Evolutionary conservation across 2,888 invertebrate species (phyloP).

Genomic region (Machimus atricapillus): DNA sequence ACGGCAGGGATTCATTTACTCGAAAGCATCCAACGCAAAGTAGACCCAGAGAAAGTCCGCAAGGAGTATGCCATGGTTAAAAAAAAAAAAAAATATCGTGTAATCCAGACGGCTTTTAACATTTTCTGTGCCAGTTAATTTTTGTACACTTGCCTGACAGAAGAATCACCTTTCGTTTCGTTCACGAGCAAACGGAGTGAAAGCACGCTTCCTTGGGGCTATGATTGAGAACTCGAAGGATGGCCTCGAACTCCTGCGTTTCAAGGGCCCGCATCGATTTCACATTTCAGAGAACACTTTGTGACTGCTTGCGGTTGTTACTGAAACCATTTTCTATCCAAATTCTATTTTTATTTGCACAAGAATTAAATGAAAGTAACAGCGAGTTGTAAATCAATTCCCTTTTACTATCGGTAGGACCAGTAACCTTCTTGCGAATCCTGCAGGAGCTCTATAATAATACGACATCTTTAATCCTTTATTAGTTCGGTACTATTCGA

Average conservation of each 20-base stretch:
- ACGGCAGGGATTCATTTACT: neutral
- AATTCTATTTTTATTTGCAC: slow-evolving; percentile 1
- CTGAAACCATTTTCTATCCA: neutral
- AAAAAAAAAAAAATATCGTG: neutral
- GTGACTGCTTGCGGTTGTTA: slow-evolving; percentile 38
- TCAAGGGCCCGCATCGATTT: neutral
- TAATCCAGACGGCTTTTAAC: slow-evolving; percentile 2
- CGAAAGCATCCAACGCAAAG: neutral
- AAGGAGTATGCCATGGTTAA: neutral
- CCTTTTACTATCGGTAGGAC: neutral
- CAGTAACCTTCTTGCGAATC: neutral
- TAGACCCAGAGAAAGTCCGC: neutral
- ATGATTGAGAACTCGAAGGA: slow-evolving; percentile 12
- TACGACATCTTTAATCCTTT: neutral
- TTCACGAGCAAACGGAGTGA: neutral
- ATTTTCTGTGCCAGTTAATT: slow-evolving; percentile 25
- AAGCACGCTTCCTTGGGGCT: neutral
- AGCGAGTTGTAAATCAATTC: neutral
- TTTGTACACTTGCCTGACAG: neutral
- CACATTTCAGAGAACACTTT: slow-evolving; percentile 14
- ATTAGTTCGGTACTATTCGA: neutral
- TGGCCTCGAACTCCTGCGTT: slow-evolving; percentile 7
- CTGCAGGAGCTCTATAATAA: neutral
- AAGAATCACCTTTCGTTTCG: neutral
- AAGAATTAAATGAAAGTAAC: neutral